Conservation (phyloP, 2,797 vertebrate species). For the Hydrocynus forskahlii region DNA sequence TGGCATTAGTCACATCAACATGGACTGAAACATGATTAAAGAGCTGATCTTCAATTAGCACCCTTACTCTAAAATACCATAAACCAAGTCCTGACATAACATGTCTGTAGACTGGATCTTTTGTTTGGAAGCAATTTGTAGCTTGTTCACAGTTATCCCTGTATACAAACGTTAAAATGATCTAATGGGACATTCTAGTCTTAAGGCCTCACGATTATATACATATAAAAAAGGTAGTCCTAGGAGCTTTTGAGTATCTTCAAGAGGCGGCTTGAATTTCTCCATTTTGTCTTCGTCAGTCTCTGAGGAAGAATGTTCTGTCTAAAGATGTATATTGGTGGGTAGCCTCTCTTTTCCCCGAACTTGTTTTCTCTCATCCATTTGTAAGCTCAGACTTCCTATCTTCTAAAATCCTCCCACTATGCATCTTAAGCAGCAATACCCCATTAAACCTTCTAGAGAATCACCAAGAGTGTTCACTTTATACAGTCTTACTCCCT, state of each 20-base stretch:
- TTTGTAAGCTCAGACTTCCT: slow-evolving; percentile 5
- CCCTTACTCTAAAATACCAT: slow-evolving; percentile 49
- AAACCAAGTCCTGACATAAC: slow-evolving; percentile 35
- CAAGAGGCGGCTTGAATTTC: neutral
- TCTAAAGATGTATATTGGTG: neutral
- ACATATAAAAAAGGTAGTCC: slow-evolving; percentile 14
- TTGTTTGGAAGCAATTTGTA: slow-evolving; percentile 23
- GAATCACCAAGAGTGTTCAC: slow-evolving; percentile 15
- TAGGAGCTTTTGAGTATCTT: neutral
- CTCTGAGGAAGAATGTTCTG: neutral
- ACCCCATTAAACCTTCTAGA: slow-evolving; percentile 19
- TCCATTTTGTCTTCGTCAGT: neutral
- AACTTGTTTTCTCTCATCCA: neutral
- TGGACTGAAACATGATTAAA: slow-evolving; percentile 30
- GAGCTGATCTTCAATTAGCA: slow-evolving; percentile 37
- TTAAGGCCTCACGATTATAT: slow-evolving; percentile 38
- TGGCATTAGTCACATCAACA: slow-evolving; percentile 32
- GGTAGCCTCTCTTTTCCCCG: neutral
- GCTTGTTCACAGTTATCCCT: slow-evolving; percentile 48
- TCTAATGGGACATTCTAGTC: slow-evolving; percentile 21
- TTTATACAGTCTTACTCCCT: slow-evolving; percentile 28
- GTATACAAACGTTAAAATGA: slow-evolving; percentile 35
- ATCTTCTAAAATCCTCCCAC: neutral
- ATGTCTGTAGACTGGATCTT: slow-evolving; percentile 31
- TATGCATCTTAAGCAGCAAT: slow-evolving; percentile 40